Base-by-base conservation (phyloP, 1,140 invertebrate genomes). In the Drosophila ambigua region DNA sequence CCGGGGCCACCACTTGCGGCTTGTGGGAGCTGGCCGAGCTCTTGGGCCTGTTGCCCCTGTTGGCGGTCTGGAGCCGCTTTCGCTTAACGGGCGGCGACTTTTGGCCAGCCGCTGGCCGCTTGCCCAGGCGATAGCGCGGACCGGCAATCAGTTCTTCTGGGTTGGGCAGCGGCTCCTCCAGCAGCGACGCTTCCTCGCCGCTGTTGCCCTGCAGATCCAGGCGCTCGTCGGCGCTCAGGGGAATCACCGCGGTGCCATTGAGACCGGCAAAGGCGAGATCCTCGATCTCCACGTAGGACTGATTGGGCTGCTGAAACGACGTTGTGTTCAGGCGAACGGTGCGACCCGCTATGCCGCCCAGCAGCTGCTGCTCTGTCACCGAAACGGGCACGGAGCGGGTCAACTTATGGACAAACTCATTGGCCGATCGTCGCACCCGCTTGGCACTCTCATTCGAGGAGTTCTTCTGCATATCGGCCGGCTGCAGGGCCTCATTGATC, bases 121-220 rank as follows among this genome's bases (percentile, higher is more conserved):
- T 87, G 48, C 72, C 77, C 8, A 82, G 26, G 4, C 90, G 90
- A 43, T 91, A 90, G 15, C 89, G 79, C 4, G 90, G 90, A 5
- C 90, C 90, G 2, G 83, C 81, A 8, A 91, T 91, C 5, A 92
- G 72, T 23, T 90, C 91, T 53, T 92, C 91, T 1, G 91, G 91
- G 26, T 49, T 91, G 9, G 91, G 91, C 44, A 92, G 60, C 0
- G 68, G 66, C 46, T 92, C 91, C 11, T 76, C 83, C 0, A 0
- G 35, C 35, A 39, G 5, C 35, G 26, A 13, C 35, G 26, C 53
- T 4, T 72, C 74, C 7, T 41, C 73, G 26, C 43, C 76, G 54
- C 69, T 66, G 54, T 52, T 66, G 20, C 52, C 43, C 28, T 77
- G 5, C 7, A 76, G 45, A 9, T 88, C 75, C 15, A 60, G 44